A percentile compares a stretch with the other conserved stretches of the same genome.
Conservation (phyloP, 2,888 invertebrate genomes). For the Nymphalis urticae region DNA sequence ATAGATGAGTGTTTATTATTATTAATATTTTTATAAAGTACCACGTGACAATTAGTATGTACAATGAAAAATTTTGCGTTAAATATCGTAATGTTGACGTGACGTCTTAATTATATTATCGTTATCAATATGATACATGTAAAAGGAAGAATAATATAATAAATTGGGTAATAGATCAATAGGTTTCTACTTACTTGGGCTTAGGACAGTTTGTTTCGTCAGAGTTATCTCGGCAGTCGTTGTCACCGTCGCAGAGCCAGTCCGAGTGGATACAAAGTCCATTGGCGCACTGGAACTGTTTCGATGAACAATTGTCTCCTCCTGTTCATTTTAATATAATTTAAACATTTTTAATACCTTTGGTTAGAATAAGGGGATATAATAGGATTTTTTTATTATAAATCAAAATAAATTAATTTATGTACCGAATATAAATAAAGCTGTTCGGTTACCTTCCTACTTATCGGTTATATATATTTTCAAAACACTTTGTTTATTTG, state of each 20-base stretch:
- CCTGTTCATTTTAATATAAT: slow-evolving; percentile 37
- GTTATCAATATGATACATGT: no score
- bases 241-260: slow-evolving; percentile 90
- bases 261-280: slow-evolving; percentile 88
- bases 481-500: no score
- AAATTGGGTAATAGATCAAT: not conserved
- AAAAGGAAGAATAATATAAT: not conserved
- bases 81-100: no score
- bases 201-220: slow-evolving; percentile 89
- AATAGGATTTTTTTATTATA: not conserved
- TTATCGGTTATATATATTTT: no score
- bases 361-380: not conserved
- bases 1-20: slow-evolving; percentile 3
- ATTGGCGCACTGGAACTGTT: slow-evolving; percentile 89
- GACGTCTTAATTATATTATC: no score
- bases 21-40: not conserved
- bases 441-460: no score
- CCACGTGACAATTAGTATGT: no score
- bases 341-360: not conserved
- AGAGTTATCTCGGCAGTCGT: slow-evolving; percentile 90
- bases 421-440: no score
- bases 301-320: slow-evolving; percentile 83
- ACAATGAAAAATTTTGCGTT: no score
- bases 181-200: slow-evolving; percentile 77
- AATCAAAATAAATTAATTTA: not conserved